Evolutionary conservation across 2,113 vertebrate genomes (phyloP).

Genomic region (Trematocara unimaculatum): DNA sequence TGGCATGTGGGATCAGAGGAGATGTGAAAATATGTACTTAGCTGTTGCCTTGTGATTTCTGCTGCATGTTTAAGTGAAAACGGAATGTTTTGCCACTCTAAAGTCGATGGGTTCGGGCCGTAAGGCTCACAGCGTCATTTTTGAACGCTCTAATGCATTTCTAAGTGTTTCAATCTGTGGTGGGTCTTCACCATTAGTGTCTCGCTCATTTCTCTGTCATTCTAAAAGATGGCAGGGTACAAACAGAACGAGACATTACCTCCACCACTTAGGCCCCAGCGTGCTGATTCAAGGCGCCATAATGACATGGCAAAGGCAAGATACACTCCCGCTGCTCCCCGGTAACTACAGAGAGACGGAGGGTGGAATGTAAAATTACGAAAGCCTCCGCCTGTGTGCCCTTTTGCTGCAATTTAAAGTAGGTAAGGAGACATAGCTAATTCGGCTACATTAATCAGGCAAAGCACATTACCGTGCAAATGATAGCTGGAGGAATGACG

Average conservation of each 20-base stretch:
- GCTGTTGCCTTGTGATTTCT: not conserved
- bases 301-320: slow-evolving; percentile 42
- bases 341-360: slow-evolving; percentile 44
- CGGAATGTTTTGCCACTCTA: not conserved
- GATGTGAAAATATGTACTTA: not conserved
- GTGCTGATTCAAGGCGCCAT: slow-evolving; percentile 13
- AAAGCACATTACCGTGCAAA: slow-evolving; percentile 14
- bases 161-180: slow-evolving; percentile 51
- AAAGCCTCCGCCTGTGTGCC: slow-evolving; percentile 18
- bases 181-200: slow-evolving; percentile 35
- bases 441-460: slow-evolving; percentile 40
- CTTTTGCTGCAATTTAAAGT: slow-evolving; percentile 25
- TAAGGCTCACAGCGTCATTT: slow-evolving; percentile 20
- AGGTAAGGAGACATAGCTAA: slow-evolving; percentile 21
- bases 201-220: slow-evolving; percentile 7
- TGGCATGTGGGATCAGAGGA: not conserved
- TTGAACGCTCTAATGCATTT: slow-evolving; percentile 50
- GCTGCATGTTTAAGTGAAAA: not conserved
- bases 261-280: slow-evolving; percentile 35
- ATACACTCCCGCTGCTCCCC: slow-evolving; percentile 30
- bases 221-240: slow-evolving; percentile 38
- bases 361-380: slow-evolving; percentile 17
- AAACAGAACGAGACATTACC: slow-evolving; percentile 49
- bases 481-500: not conserved
- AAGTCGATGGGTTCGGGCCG: not conserved